A percentile compares a stretch with the other conserved stretches of the same genome.
Conservation (phyloP, 2,888 invertebrate genomes). For the Clusia tigrina region DNA sequence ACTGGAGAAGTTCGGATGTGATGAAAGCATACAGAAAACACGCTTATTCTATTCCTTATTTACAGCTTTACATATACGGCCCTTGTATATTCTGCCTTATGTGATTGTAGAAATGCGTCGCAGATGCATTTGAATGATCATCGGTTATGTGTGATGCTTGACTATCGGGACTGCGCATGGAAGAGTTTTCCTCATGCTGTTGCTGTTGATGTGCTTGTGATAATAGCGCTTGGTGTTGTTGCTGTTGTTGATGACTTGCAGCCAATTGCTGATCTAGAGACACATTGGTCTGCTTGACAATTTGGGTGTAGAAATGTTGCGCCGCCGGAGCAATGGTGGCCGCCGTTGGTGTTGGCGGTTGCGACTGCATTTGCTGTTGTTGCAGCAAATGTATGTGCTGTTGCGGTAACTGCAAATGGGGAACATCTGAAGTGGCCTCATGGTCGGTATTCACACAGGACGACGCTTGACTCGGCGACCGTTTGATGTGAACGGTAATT, state of each 20-base stretch:
- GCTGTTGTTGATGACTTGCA: background rate
- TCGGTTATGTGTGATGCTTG: slow-evolving; percentile 31
- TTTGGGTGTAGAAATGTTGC: slow-evolving; percentile 27
- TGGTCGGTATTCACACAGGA: slow-evolving; percentile 20
- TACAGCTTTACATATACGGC: slow-evolving; percentile 26
- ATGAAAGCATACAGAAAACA: no score
- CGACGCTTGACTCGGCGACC: slow-evolving; percentile 21
- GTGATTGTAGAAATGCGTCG: slow-evolving; percentile 30
- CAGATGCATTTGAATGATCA: slow-evolving; percentile 30
- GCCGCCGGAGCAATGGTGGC: slow-evolving; percentile 2
- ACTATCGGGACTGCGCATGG: slow-evolving; percentile 34
- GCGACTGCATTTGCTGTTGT: slow-evolving; percentile 20
- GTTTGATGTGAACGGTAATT: slow-evolving; percentile 22
- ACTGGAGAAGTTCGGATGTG: no score
- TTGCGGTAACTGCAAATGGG: background rate
- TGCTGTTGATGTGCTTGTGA: slow-evolving; percentile 9
- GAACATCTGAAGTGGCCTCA: slow-evolving; percentile 11
- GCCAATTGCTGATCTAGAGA: background rate
- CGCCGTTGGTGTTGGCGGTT: slow-evolving; percentile 2
- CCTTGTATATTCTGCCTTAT: slow-evolving; percentile 30
- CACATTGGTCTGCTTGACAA: slow-evolving; percentile 23
- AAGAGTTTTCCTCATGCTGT: slow-evolving; percentile 16
- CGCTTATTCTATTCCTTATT: no score
- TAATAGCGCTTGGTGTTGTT: slow-evolving; percentile 12
- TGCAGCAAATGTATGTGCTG: slow-evolving; percentile 15